These are phyloP conservation scores for Platysternon megacephalum DNA, from an alignment of 2,113 vertebrate species.

Conservation along the genomic window DNA sequence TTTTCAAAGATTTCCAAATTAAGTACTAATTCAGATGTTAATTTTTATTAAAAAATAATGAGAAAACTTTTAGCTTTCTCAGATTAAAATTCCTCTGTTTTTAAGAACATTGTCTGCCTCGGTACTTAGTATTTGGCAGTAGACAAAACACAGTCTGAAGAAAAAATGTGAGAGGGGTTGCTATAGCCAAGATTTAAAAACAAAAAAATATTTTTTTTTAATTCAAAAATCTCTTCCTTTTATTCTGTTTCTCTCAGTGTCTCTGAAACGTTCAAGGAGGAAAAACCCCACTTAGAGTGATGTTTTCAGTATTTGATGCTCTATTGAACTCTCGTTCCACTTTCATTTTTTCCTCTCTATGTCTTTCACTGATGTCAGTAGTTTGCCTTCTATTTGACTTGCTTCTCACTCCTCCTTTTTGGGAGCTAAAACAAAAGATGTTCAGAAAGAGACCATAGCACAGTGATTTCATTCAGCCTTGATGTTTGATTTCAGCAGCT, in stretches of 20 bases:
- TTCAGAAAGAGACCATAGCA: slow-evolving; percentile 19
- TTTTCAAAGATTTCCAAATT: neutral
- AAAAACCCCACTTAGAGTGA: neutral
- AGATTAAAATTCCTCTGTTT: neutral
- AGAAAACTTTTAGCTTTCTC: neutral
- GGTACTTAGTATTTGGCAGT: neutral
- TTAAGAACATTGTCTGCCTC: neutral
- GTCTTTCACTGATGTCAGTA: slow-evolving; percentile 38
- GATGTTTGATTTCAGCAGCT: slow-evolving; percentile 33
- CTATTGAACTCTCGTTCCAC: slow-evolving; percentile 24
- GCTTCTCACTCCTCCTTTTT: neutral
- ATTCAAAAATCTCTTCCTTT: neutral
- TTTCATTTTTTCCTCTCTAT: slow-evolving; percentile 25
- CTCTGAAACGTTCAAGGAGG: neutral
- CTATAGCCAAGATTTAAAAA: neutral
- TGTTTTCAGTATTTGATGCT: slow-evolving; percentile 1
- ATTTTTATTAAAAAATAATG: neutral
- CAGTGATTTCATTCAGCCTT: slow-evolving; percentile 39
- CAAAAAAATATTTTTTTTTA: neutral
- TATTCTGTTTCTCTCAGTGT: neutral
- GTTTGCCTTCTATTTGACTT: slow-evolving; percentile 42
- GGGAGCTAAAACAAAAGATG: slow-evolving; percentile 30
- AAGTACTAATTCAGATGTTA: neutral
- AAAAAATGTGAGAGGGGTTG: neutral
- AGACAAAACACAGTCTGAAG: neutral